These are phyloP conservation scores for Busseola fusca DNA, from an alignment of 2,888 invertebrate species.

Conservation along the genomic window DNA sequence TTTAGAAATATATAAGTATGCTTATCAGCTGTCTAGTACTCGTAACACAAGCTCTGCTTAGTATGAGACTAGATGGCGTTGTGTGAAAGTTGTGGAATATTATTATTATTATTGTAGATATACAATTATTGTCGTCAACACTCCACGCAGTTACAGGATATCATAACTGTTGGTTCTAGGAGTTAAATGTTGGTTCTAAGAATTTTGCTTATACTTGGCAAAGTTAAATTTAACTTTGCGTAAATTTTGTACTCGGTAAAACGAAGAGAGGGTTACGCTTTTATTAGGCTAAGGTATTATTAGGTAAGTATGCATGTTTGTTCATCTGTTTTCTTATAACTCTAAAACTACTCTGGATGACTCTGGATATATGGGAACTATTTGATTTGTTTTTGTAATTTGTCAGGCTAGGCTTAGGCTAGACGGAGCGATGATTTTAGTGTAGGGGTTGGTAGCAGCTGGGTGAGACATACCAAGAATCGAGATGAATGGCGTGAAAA, in stretches of 20 bases:
- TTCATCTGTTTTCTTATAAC: not conserved
- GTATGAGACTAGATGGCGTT: no score
- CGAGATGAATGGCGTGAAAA: no score
- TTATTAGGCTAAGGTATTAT: not conserved
- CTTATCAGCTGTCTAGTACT: no score
- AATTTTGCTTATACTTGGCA: not conserved
- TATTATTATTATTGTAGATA: no score
- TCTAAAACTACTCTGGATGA: no score
- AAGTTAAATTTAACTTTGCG: not conserved
- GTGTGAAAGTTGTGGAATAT: no score
- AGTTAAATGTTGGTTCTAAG: no score
- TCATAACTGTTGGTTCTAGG: constrained; percentile 18
- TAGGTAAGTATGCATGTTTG: no score
- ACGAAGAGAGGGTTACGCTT: not conserved
- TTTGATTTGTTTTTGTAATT: not conserved
- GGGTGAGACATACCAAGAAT: not conserved
- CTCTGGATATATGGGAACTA: not conserved
- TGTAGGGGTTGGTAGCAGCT: not conserved
- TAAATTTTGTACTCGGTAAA: not conserved
- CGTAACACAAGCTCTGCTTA: no score
- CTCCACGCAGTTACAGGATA: constrained; percentile 15
- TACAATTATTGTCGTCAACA: constrained; percentile 31
- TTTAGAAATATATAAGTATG: no score
- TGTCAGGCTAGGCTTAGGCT: not conserved
- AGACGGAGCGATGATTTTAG: not conserved